Conservation (phyloP, 2,797 vertebrate species). For the Periparus ater region DNA sequence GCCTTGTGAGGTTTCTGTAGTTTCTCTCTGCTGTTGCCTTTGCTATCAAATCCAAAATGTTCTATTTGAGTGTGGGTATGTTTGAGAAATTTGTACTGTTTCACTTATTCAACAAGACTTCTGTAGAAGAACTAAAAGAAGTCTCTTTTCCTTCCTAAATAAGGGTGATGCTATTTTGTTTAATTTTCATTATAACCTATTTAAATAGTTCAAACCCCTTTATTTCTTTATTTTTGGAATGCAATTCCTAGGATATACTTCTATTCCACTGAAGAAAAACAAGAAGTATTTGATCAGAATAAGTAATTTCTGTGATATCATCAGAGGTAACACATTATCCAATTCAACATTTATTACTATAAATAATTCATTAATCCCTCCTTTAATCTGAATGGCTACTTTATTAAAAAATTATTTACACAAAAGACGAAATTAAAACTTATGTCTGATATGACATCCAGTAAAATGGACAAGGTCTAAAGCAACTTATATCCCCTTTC, state of each 20-base stretch:
- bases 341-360: slow-evolving; percentile 13
- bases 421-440: slow-evolving; percentile 37
- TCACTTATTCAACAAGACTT: background rate
- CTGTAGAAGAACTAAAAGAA: background rate
- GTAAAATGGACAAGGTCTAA: slow-evolving; percentile 35
- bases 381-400: slow-evolving; percentile 32
- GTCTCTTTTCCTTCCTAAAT: background rate
- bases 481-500: slow-evolving; percentile 31
- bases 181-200: background rate
- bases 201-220: background rate
- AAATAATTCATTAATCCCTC: slow-evolving; percentile 16
- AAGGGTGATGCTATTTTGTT: background rate
- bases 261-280: background rate
- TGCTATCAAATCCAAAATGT: background rate
- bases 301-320: slow-evolving; percentile 23
- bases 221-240: background rate
- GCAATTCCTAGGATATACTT: background rate
- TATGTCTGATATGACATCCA: slow-evolving; percentile 10
- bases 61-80: accelerated
- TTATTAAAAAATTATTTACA: slow-evolving; percentile 50
- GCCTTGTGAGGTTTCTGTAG: background rate
- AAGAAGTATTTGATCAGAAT: background rate
- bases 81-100: background rate
- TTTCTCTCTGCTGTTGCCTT: background rate
- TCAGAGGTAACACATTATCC: slow-evolving; percentile 21